Evolutionary conservation across 1,140 invertebrate species (phyloP), one percentile per base, ranked within the genome.

Genomic region (Caenorhabditis tropicalis): DNA sequence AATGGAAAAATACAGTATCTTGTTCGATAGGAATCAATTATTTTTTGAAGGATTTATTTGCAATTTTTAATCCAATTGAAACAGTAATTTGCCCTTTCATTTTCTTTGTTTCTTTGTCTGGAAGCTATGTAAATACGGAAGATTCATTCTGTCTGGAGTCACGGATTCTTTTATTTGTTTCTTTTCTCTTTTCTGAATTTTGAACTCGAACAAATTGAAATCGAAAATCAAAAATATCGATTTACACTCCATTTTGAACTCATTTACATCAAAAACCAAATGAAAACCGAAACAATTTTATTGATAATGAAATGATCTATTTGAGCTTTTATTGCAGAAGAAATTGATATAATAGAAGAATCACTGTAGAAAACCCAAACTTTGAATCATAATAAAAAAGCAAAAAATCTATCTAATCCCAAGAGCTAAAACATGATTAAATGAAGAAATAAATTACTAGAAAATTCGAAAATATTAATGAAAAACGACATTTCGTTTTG

Each of bases 101-200:
- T 58, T 65, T 15, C 33, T 36, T 65, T 65, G 58, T 65, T 65
- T 24, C n/a, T 65, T 65, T 65, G 53, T 65, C 33, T 65, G 58
- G 16, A 65, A 27, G 58, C 21, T 65, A 65, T 33, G 16, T 19
- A 65, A 65, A 36, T 24, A 36, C 21, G 3, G 58, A 65, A 19
- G 7, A 24, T 10, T 12, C 12, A 51, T n/a, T 43, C 53, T 56
- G 53, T 56, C 53, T 24, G 53, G 53, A 51, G 49, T 6, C 6
- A 51, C 49, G 19, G n/a, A 19, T 51, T 51, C 5, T n/a, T n/a
- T n/a, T n/a, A n/a, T n/a, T n/a, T n/a, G n/a, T n/a, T n/a, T n/a
- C n/a, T n/a, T n/a, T n/a, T n/a, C n/a, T n/a, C n/a, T n/a, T n/a
- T n/a, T n/a, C n/a, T n/a, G n/a, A n/a, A n/a, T n/a, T n/a, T n/a